Percentiles rank a stretch among this genome's conserved stretches.
These are phyloP conservation scores for Cheilinus undulatus DNA, from an alignment of 2,113 vertebrate species.

Conservation along the genomic window DNA sequence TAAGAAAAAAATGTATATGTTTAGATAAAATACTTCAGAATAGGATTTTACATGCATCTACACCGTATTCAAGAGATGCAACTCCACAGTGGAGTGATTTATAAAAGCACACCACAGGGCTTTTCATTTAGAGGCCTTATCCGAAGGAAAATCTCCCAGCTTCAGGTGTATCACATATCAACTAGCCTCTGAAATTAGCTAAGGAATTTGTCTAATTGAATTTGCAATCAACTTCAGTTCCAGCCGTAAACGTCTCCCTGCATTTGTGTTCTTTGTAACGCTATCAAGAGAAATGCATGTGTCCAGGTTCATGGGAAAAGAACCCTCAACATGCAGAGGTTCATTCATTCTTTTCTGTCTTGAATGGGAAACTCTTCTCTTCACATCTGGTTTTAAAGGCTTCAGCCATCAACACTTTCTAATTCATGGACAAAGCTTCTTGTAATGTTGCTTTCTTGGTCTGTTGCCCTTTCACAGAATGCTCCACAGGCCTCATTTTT, in stretches of 20 bases:
- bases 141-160: conserved; percentile 59
- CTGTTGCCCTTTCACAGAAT: conserved; percentile 36
- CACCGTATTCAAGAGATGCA: too few relatives aligned
- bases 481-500: conserved; percentile 52
- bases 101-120: conserved; percentile 25
- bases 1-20: too few relatives aligned
- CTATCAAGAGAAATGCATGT: conserved; percentile 22
- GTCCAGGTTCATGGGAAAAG: conserved; percentile 8
- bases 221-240: conserved; percentile 79
- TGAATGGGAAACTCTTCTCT: neutral
- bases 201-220: conserved; percentile 75
- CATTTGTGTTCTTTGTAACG: conserved; percentile 46
- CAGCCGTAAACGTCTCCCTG: conserved; percentile 47
- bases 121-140: conserved; percentile 65
- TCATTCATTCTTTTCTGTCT: neutral
- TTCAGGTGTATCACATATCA: conserved; percentile 75
- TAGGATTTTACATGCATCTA: too few relatives aligned
- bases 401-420: neutral
- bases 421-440: conserved; percentile 12
- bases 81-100: conserved; percentile 24
- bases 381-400: conserved; percentile 15
- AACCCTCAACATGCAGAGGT: neutral
- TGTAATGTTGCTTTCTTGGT: conserved; percentile 36
- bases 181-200: conserved; percentile 59
- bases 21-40: too few relatives aligned